phyloP scores from a whole-genome alignment of 2,888 invertebrate genomes.

The Campoplex capitator region DNA sequence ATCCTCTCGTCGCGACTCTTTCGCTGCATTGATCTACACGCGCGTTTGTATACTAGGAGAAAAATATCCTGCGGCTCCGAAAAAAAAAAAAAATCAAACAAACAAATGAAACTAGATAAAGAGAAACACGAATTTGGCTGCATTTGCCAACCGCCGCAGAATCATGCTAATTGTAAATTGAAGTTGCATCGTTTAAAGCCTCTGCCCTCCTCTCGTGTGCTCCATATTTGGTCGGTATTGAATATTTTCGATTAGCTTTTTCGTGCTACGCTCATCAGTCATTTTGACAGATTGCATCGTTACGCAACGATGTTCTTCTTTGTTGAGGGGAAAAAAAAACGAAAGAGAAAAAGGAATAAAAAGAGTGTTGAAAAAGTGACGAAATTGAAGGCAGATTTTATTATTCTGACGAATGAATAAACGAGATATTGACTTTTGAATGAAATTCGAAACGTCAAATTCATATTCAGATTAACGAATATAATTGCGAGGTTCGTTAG shows the following conservation, averaged over 20 bases:
- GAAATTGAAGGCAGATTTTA: background rate
- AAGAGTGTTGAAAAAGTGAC: background rate
- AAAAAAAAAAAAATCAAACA: background rate
- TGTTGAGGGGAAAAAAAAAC: background rate
- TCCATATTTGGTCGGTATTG: constrained; percentile 1
- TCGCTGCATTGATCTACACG: background rate
- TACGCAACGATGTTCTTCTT: background rate
- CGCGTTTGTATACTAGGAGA: constrained; percentile 14
- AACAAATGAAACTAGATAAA: background rate
- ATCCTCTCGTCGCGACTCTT: constrained; percentile 36
- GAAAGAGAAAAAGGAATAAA: background rate
- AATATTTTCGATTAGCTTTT: constrained; percentile 24
- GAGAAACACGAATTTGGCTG: background rate
- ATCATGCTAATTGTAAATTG: constrained; percentile 44
- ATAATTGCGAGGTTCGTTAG: background rate
- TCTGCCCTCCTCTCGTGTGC: background rate
- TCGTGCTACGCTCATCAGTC: background rate
- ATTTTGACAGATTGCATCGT: background rate
- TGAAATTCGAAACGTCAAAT: background rate
- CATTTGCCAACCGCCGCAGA: constrained; percentile 24
- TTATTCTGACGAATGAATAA: background rate
- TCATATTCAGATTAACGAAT: background rate
- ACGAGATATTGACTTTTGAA: background rate
- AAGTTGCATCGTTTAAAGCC: background rate
- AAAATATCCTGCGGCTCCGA: constrained; percentile 22